phyloP scores from a whole-genome alignment of 2,888 invertebrate genomes.

The Elegia similella region DNA sequence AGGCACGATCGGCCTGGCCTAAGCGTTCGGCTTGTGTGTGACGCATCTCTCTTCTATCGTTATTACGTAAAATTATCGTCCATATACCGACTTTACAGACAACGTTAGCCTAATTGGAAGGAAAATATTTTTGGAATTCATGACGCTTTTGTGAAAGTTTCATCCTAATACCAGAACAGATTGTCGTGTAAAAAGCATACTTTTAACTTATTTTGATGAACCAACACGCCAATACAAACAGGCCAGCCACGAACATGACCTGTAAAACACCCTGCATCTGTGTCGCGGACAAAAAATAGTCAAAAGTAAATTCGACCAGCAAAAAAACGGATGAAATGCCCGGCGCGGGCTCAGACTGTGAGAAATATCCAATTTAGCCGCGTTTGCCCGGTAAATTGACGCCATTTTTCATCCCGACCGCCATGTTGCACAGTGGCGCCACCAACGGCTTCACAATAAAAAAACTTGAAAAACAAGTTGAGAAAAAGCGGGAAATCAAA shows the following conservation, averaged over 20 bases:
- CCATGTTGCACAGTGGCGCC: conserved; percentile 59
- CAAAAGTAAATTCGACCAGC: conserved; percentile 29
- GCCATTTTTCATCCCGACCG: conserved; percentile 70
- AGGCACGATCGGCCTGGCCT: no score
- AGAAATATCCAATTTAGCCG: conserved; percentile 77
- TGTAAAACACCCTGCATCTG: conserved; percentile 29
- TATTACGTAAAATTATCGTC: no score
- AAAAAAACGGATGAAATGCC: conserved; percentile 50
- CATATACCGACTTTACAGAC: no score
- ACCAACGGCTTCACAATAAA: conserved; percentile 25
- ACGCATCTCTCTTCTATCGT: no score
- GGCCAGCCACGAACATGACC: conserved; percentile 20
- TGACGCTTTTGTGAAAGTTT: no score
- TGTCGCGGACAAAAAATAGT: conserved; percentile 20
- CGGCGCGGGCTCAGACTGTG: conserved; percentile 56
- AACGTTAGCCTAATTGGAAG: no score
- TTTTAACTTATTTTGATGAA: not conserved
- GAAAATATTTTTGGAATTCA: no score
- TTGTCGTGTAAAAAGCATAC: no score
- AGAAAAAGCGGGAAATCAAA: conserved; percentile 4
- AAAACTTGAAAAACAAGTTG: not conserved
- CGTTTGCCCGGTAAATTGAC: conserved; percentile 74
- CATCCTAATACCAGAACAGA: no score
- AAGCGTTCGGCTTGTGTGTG: no score
- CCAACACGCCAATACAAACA: not conserved